These are phyloP conservation scores for Morone saxatilis DNA, from an alignment of 2,113 vertebrate species.

Conservation along the genomic window DNA sequence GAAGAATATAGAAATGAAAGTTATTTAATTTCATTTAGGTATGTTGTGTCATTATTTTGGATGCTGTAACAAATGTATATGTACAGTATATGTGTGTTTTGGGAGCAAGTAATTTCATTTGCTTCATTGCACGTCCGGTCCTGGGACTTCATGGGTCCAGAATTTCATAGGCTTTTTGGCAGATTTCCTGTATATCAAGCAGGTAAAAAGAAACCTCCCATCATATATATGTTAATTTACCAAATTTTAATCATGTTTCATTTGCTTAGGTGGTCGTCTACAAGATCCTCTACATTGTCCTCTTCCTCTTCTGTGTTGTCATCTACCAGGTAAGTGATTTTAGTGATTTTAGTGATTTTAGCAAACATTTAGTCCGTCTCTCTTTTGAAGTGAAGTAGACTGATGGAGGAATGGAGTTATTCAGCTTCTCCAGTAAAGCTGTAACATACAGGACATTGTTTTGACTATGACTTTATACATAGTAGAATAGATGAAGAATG, in stretches of 20 bases:
- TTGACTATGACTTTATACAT: no score
- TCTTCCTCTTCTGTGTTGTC: slow-evolving; percentile 83
- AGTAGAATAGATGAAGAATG: background rate
- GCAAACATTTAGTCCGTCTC: background rate
- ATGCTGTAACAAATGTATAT: background rate
- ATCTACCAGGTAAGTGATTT: slow-evolving; percentile 80
- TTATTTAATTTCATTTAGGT: no score
- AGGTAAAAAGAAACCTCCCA: background rate
- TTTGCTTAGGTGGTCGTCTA: slow-evolving; percentile 75
- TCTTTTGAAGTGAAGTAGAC: no score
- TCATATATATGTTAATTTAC: background rate
- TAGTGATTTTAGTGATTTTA: background rate
- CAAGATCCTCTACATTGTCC: slow-evolving; percentile 83
- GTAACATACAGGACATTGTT: no score
- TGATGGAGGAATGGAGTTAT: no score
- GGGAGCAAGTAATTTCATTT: background rate
- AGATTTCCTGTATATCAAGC: background rate
- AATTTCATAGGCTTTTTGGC: background rate
- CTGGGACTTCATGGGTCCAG: no score
- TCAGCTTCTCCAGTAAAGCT: no score
- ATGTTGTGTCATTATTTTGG: background rate
- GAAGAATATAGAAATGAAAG: no score
- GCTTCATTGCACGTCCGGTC: background rate
- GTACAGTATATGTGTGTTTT: background rate
- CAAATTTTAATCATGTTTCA: background rate